These are phyloP conservation scores for Chloroceryle aenea DNA, from an alignment of 2,113 vertebrate species.

Conservation along the genomic window DNA sequence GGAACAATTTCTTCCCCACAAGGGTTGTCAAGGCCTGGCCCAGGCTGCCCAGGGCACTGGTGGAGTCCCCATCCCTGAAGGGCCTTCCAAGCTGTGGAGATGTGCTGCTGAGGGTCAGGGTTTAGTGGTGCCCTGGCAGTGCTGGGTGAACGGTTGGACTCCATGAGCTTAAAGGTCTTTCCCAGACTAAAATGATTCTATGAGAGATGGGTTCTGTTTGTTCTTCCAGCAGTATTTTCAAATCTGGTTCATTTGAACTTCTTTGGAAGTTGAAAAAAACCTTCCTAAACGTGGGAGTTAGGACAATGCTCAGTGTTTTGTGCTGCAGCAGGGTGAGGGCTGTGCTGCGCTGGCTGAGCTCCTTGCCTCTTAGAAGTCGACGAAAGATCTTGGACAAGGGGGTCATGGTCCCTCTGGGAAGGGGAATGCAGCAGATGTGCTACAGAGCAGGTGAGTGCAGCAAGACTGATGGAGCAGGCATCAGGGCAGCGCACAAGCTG, in stretches of 20 bases:
- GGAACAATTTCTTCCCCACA: background rate
- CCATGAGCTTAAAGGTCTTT: background rate
- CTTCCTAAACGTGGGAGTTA: background rate
- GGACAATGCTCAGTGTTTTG: rapidly evolving
- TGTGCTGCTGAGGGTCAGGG: background rate
- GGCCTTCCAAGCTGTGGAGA: background rate
- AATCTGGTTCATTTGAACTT: background rate
- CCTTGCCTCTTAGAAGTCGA: rapidly evolving
- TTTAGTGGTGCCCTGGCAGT: background rate
- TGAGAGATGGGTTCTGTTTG: background rate
- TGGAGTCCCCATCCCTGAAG: background rate
- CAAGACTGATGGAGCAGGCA: rapidly evolving
- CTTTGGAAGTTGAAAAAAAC: background rate
- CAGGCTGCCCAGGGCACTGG: background rate
- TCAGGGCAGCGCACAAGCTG: background rate
- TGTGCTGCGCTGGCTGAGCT: background rate
- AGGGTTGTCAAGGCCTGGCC: too few relatives aligned
- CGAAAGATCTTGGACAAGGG: background rate
- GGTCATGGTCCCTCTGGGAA: background rate
- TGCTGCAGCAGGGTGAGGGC: background rate
- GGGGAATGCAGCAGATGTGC: background rate
- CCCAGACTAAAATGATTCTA: background rate
- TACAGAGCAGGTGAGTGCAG: background rate
- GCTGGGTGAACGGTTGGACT: background rate
- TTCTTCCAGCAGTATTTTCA: rapidly evolving